These are phyloP conservation scores for Limosa lapponica DNA, from an alignment of 2,797 vertebrate species.

Conservation along the genomic window DNA sequence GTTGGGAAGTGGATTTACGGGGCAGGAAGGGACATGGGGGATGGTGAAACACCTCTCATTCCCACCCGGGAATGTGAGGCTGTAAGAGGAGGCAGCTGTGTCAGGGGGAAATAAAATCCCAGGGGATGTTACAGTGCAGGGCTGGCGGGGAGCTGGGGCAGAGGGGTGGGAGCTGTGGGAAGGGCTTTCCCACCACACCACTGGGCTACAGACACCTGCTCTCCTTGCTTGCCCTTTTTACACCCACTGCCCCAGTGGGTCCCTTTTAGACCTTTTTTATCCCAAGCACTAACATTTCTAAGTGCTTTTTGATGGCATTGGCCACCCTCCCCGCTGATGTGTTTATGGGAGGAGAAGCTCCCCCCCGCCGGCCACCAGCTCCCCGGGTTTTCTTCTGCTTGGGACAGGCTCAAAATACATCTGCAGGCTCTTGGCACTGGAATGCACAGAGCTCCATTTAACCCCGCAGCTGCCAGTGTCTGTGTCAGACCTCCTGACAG, in stretches of 20 bases:
- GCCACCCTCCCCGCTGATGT: rapidly evolving
- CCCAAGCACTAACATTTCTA: not conserved
- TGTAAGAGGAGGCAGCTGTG: not conserved
- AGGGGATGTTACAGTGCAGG: not conserved
- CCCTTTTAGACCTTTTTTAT: not conserved
- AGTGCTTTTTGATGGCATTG: rapidly evolving
- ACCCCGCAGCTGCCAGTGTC: not conserved
- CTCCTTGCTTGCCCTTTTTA: rapidly evolving
- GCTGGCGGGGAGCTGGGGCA: rapidly evolving
- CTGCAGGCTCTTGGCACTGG: not conserved
- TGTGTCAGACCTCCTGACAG: not conserved
- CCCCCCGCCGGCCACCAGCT: not conserved
- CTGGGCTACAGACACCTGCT: rapidly evolving
- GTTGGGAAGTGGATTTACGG: not conserved
- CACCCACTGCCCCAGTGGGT: rapidly evolving
- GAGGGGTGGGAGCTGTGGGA: rapidly evolving
- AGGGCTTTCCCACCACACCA: not conserved
- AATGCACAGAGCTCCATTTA: not conserved
- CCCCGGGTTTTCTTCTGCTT: not conserved
- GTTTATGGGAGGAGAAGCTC: not conserved
- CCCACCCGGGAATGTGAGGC: not conserved
- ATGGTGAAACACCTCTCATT: not conserved
- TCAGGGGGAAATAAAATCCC: not conserved
- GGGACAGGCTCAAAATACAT: not conserved
- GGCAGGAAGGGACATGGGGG: not conserved